Evolutionary conservation across 2,113 vertebrate genomes (phyloP).

Genomic region (Raja brachyura): DNA sequence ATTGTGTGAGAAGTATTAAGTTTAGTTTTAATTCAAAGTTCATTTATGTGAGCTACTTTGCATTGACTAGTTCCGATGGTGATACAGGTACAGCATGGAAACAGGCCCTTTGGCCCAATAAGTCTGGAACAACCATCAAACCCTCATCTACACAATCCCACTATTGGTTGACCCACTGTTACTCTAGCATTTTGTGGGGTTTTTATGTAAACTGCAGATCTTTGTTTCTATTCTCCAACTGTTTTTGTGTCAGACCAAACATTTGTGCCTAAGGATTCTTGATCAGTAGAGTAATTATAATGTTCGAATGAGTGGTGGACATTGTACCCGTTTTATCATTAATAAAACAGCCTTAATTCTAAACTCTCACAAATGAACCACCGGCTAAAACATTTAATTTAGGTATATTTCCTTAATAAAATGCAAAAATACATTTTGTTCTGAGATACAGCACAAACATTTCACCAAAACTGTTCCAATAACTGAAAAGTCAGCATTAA

Average conservation of each 20-base stretch:
- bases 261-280: not conserved
- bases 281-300: not conserved
- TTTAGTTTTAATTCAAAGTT: not conserved
- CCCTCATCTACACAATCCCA: no score
- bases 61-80: not conserved
- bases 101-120: no score
- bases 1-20: not conserved
- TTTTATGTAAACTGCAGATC: no score
- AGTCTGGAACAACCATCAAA: no score
- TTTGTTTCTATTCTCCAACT: not conserved
- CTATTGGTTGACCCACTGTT: no score
- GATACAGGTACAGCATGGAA: no score
- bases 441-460: not conserved
- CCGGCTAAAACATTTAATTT: not conserved
- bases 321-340: not conserved
- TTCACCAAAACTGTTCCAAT: not conserved
- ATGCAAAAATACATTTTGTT: not conserved
- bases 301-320: not conserved
- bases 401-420: not conserved
- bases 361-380: not conserved
- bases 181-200: no score
- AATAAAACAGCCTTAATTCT: not conserved
- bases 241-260: not conserved
- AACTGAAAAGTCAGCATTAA: not conserved
- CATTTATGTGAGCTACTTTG: not conserved